Percentiles rank a stretch among this genome's conserved stretches.
Evolutionary conservation across 2,113 vertebrate genomes (phyloP).

Genomic region (Scopus umbretta): DNA sequence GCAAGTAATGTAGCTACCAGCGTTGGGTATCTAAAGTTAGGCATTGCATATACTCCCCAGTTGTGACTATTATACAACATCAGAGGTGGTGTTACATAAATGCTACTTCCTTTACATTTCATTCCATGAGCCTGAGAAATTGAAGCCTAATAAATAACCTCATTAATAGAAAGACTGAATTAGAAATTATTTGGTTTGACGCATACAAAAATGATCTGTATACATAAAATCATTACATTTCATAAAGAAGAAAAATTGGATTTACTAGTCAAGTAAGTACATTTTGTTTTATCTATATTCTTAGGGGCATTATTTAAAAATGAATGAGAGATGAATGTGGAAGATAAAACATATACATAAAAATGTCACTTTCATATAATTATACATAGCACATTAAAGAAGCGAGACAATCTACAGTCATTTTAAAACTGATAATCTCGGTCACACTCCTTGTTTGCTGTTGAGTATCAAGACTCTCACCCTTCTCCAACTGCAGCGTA

Average conservation of each 20-base stretch:
- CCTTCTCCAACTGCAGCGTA: conserved; percentile 28
- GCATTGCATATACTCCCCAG: not conserved
- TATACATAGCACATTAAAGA: not conserved
- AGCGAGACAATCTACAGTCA: not conserved
- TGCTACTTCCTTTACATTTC: not conserved
- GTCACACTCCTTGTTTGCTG: not conserved
- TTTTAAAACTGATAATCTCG: not conserved
- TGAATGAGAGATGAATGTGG: not conserved
- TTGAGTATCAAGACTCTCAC: not conserved
- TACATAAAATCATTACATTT: not conserved
- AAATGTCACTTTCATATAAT: not conserved
- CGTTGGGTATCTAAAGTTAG: not conserved
- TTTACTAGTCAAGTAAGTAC: not conserved
- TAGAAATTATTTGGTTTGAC: not conserved
- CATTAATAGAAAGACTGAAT: not conserved
- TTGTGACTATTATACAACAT: conserved; percentile 35
- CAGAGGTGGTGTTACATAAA: conserved; percentile 14
- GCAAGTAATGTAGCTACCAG: not conserved
- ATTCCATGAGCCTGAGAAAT: not conserved
- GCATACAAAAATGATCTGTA: not conserved
- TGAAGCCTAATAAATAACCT: not conserved
- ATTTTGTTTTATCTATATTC: not conserved
- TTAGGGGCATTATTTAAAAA: not conserved
- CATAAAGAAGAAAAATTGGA: not conserved
- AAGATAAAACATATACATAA: not conserved